Evolutionary conservation across 2,113 vertebrate species (phyloP).

Genomic region (Pitta sordida): DNA sequence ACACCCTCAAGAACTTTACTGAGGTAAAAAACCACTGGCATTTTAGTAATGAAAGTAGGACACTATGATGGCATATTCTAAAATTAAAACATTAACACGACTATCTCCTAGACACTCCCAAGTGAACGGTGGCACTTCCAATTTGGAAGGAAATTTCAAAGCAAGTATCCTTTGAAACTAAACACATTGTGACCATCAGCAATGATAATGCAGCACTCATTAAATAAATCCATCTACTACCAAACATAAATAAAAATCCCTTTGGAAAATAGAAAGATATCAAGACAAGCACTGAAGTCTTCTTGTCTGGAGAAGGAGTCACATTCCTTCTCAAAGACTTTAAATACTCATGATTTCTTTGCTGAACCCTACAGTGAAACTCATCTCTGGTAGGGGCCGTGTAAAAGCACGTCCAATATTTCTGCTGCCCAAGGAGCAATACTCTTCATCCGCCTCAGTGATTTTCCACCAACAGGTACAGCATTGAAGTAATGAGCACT

Average conservation of each 20-base stretch:
- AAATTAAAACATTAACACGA: neutral
- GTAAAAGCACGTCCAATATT: constrained; percentile 50
- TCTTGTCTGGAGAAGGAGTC: neutral
- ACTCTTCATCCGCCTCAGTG: constrained; percentile 11
- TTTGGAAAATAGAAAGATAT: neutral
- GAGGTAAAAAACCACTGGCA: neutral
- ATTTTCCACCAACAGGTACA: constrained; percentile 60
- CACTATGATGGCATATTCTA: neutral
- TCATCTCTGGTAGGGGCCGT: neutral
- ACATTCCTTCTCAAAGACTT: neutral
- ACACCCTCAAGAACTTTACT: too few species aligned
- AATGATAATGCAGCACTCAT: neutral
- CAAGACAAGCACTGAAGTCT: neutral
- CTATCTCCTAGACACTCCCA: neutral
- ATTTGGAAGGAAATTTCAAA: neutral
- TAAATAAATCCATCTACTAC: neutral
- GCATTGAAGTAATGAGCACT: constrained; percentile 43
- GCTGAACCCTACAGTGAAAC: constrained; percentile 20
- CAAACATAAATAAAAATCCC: neutral
- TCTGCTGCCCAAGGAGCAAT: constrained; percentile 56
- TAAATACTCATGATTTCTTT: constrained; percentile 60
- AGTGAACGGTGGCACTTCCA: neutral
- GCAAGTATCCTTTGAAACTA: neutral
- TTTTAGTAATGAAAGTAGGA: neutral
- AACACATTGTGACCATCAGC: neutral